Conservation (phyloP, 2,888 invertebrate genomes). For the Meiosimyza decipiens region DNA sequence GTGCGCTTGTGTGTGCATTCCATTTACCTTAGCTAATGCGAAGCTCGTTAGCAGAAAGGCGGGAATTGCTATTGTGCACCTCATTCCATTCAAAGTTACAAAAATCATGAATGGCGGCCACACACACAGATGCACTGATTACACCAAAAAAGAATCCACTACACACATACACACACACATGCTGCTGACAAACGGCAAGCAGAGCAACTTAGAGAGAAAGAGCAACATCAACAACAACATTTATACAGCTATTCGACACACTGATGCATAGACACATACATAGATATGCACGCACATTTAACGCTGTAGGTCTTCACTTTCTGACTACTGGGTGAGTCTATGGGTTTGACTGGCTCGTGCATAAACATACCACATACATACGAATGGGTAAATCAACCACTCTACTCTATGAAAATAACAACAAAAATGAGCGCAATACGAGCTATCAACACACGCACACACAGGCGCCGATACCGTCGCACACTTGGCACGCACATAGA, state of each 20-base stretch:
- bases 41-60: conserved; percentile 25
- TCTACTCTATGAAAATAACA: conserved; percentile 42
- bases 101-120: conserved; percentile 32
- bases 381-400: conserved; percentile 28
- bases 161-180: conserved; percentile 15
- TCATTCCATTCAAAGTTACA: conserved; percentile 3
- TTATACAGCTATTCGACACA: conserved; percentile 18
- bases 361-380: conserved; percentile 21
- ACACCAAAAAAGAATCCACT: neutral
- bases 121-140: conserved; percentile 44
- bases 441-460: conserved; percentile 31
- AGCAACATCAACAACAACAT: conserved; percentile 39
- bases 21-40: conserved; percentile 35
- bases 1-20: conserved; percentile 4
- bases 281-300: neutral
- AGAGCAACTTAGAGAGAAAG: conserved; percentile 14
- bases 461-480: too few species aligned
- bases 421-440: conserved; percentile 35
- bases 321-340: conserved; percentile 50
- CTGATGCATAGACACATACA: conserved; percentile 1
- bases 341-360: conserved; percentile 24
- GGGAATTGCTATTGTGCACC: conserved; percentile 19
- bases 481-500: conserved; percentile 12
- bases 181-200: neutral
- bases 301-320: conserved; percentile 58